Conservation (phyloP, 2,888 invertebrate species). For the Drosophila leonis region DNA sequence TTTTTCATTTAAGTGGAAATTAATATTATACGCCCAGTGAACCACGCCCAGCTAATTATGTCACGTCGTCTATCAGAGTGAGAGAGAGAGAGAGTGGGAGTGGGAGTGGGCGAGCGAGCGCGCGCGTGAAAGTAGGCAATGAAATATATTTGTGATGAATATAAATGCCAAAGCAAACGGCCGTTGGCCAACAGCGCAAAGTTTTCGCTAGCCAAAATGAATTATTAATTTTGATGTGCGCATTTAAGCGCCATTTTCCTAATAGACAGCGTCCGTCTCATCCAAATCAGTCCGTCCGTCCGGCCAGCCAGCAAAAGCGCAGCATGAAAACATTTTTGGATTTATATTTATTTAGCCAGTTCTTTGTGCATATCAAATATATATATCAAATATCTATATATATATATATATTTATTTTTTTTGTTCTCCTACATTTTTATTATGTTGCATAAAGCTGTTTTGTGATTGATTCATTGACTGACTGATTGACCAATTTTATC, state of each 20-base stretch:
- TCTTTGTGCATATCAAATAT: not conserved
- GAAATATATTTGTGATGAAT: conserved; percentile 59
- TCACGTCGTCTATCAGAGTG: conserved; percentile 57
- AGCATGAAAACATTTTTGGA: conserved; percentile 2
- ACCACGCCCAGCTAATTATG: conserved; percentile 70
- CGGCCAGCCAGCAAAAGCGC: not conserved
- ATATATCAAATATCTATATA: not conserved
- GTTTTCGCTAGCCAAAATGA: conserved; percentile 42
- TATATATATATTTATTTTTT: not conserved
- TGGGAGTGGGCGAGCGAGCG: too few species aligned
- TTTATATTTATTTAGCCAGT: conserved; percentile 2
- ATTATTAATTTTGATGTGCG: conserved; percentile 54
- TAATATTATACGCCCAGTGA: conserved; percentile 71
- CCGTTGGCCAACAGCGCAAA: conserved; percentile 33
- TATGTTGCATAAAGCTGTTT: not conserved
- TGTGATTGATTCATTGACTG: conserved; percentile 10
- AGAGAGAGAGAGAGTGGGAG: not conserved
- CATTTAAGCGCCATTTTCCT: conserved; percentile 46
- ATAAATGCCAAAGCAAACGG: conserved; percentile 61
- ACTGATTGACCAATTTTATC: not conserved
- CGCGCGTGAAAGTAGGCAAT: conserved; percentile 31
- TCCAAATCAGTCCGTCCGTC: not conserved
- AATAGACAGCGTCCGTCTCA: conserved; percentile 25
- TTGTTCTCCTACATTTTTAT: not conserved
- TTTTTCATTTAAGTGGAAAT: conserved; percentile 81